Evolutionary conservation across 2,888 invertebrate species (phyloP).

Genomic region (Myopa tessellatipennis): DNA sequence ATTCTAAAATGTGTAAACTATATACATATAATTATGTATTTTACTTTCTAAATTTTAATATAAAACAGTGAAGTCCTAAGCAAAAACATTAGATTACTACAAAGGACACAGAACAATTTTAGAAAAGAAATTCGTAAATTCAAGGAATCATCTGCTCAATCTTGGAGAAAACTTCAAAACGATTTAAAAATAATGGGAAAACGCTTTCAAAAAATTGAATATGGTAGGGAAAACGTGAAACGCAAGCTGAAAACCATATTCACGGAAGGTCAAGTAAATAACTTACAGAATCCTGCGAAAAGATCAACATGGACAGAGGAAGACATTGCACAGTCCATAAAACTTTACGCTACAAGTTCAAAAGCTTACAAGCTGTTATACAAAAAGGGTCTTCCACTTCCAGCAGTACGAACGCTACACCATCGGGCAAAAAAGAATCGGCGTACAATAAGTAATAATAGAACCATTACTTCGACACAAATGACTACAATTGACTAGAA

Average conservation of each 20-base stretch:
- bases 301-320: conserved; percentile 17
- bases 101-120: not conserved
- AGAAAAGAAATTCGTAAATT: not conserved
- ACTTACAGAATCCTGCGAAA: conserved; percentile 1
- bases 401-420: conserved; percentile 3
- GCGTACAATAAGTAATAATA: no score
- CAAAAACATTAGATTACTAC: not conserved
- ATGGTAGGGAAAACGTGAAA: not conserved
- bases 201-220: not conserved
- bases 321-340: not conserved
- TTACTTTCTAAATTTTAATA: no score
- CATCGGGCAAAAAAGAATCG: no score
- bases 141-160: not conserved
- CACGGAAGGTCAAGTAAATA: conserved; percentile 13
- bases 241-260: not conserved
- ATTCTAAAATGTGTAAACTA: no score
- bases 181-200: not conserved
- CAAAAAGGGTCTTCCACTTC: conserved; percentile 1
- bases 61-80: not conserved
- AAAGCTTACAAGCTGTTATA: conserved; percentile 13
- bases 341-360: not conserved
- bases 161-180: not conserved
- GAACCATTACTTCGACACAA: no score
- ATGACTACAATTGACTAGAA: no score
- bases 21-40: no score